Evolutionary conservation across 1,140 invertebrate genomes (phyloP).

Genomic region (Oedothorax gibbosus): DNA sequence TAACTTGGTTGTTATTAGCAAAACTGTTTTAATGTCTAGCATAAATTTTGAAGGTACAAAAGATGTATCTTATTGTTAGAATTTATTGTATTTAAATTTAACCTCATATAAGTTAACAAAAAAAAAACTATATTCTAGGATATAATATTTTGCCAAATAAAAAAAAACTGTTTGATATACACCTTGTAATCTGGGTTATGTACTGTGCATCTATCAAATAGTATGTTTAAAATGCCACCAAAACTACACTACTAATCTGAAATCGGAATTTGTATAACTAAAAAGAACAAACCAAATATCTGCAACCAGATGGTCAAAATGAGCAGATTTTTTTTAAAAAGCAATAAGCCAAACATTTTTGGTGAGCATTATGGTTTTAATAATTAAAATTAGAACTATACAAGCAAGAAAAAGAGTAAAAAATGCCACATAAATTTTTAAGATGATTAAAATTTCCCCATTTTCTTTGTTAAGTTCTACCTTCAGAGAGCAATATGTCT

Average conservation of each 20-base stretch:
- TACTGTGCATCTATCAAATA: too few relatives aligned
- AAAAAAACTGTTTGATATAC: too few relatives aligned
- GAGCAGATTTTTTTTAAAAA: neutral
- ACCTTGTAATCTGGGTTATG: too few relatives aligned
- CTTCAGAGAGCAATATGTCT: conserved; percentile 36
- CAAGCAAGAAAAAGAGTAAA: neutral
- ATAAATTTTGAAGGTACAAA: too few relatives aligned
- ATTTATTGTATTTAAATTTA: too few relatives aligned
- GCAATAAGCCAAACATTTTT: conserved; percentile 6
- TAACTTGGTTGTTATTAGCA: too few relatives aligned
- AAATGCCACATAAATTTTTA: conserved; percentile 40
- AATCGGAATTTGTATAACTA: neutral
- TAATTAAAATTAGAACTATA: neutral
- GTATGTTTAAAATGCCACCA: neutral
- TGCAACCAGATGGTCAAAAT: neutral
- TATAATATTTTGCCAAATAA: too few relatives aligned
- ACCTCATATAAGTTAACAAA: too few relatives aligned
- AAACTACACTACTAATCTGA: neutral
- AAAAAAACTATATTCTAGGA: too few relatives aligned
- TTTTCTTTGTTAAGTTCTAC: conserved; percentile 28
- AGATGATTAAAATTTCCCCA: neutral
- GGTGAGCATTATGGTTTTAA: too few relatives aligned
- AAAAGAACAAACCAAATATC: neutral
- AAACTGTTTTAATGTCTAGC: neutral
- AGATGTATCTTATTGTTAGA: too few relatives aligned